A percentile compares a stretch with the other conserved stretches of the same genome.
Evolutionary conservation across 2,888 invertebrate genomes (phyloP).

Genomic region (Buathra laborator): DNA sequence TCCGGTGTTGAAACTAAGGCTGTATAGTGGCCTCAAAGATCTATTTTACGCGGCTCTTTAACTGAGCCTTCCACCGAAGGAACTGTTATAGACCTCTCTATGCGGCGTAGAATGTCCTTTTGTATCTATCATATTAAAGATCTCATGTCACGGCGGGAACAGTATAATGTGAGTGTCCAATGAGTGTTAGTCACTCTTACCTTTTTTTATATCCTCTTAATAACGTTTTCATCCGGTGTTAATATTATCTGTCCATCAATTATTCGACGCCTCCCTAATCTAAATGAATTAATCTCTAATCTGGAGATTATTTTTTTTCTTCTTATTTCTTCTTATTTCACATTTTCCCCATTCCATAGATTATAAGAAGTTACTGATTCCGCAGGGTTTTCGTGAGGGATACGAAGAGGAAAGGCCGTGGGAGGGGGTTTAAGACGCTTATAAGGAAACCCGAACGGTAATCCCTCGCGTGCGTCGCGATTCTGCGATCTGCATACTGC

Average conservation of each 20-base stretch:
- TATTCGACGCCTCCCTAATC: neutral
- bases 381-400: slow-evolving; percentile 16
- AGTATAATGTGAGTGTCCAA: neutral
- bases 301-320: slow-evolving; percentile 4
- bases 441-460: slow-evolving; percentile 73
- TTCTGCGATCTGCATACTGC: slow-evolving; percentile 82
- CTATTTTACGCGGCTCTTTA: slow-evolving; percentile 66
- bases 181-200: neutral
- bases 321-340: slow-evolving; percentile 30
- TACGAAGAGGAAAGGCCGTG: slow-evolving; percentile 17
- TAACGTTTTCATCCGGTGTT: neutral
- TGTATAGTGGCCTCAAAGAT: slow-evolving; percentile 67
- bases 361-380: slow-evolving; percentile 54
- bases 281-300: slow-evolving; percentile 30
- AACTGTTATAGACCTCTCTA: slow-evolving; percentile 41
- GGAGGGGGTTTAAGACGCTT: slow-evolving; percentile 64
- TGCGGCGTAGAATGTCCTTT: too few species aligned
- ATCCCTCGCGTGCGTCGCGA: slow-evolving; percentile 81
- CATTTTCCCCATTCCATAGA: slow-evolving; percentile 35
- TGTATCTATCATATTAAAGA: too few species aligned
- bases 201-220: slow-evolving; percentile 14
- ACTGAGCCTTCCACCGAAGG: slow-evolving; percentile 41
- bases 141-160: too few species aligned
- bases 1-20: neutral
- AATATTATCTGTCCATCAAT: slow-evolving; percentile 10